These are phyloP conservation scores for Colletes collaris DNA, from an alignment of 2,888 invertebrate genomes.

Conservation along the genomic window DNA sequence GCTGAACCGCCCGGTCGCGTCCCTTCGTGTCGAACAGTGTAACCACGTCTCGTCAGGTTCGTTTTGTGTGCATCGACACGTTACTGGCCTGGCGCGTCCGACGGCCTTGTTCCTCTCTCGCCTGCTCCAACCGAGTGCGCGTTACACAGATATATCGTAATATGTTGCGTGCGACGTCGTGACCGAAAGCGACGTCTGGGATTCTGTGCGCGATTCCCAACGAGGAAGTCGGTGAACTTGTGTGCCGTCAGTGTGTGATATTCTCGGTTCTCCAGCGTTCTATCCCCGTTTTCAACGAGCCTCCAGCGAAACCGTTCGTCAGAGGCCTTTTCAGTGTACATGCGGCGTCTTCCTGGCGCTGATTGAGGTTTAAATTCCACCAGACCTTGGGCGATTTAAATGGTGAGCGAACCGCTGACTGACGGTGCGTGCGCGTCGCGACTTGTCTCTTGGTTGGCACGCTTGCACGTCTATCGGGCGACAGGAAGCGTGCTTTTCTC, in stretches of 20 bases:
- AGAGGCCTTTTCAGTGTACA: conserved; percentile 24
- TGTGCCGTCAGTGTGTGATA: conserved; percentile 41
- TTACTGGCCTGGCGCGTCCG: conserved; percentile 38
- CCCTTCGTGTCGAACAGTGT: conserved; percentile 30
- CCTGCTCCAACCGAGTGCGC: conserved; percentile 5
- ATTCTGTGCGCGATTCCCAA: conserved; percentile 42
- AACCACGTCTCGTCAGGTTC: not conserved
- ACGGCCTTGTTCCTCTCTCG: conserved; percentile 31
- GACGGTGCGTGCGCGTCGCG: conserved; percentile 20
- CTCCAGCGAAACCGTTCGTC: conserved; percentile 20
- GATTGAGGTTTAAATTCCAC: conserved; percentile 78
- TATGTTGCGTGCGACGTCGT: conserved; percentile 45
- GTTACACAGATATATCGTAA: conserved; percentile 32
- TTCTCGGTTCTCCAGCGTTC: conserved; percentile 13
- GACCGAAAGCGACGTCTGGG: conserved; percentile 31
- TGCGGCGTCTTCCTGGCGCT: conserved; percentile 59
- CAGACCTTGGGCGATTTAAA: conserved; percentile 76
- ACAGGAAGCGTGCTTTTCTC: conserved; percentile 35
- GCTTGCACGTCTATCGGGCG: conserved; percentile 34
- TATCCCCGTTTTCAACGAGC: not conserved
- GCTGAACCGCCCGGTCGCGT: conserved; percentile 27
- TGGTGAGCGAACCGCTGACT: conserved; percentile 72
- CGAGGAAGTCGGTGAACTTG: conserved; percentile 48
- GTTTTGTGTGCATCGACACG: conserved; percentile 45
- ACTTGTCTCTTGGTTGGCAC: conserved; percentile 37